Base-by-base conservation (phyloP, 2,113 vertebrate species). In the Epinephelus cyanopodus region DNA sequence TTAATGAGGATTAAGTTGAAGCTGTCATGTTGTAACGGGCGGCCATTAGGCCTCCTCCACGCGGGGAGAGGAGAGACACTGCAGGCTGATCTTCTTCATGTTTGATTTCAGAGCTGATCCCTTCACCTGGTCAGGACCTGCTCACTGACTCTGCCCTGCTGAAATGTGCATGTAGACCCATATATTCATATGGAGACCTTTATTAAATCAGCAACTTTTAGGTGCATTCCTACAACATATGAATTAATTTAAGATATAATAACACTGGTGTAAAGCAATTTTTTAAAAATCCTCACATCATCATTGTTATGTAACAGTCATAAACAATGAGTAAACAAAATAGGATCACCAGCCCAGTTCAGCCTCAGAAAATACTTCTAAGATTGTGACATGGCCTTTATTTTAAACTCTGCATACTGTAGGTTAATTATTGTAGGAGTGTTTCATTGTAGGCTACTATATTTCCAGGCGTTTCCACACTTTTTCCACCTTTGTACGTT, bases 1-100 rank as follows among this genome's bases (percentile, higher is more conserved):
- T 94, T 95, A 91, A 94, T 93, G 92, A 89, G 92, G 94, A 95
- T 95, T 93, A 95, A 94, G 92, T 93, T 94, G 93, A 94, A 79
- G 92, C 93, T 91, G 92, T 94, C 92, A 92, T 95, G 91, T 89
- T 87, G 85, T 76, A 83, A 54, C 75, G 67, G 90, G 91, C 93
- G 69, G 93, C 92, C 94, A 93, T 94, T 94, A 82, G 79, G 65
- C 77, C 76, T 79, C 0, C 79, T 86, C 76, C 77, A 81, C 79
- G 29, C 15, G 19, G 69, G 80, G 77, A 54, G 21, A 21, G n/a
- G 61, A 62, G 39, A 63, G 21, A 78, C 61, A 64, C 66, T 56
- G 56, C 4, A 60, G 48, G 15, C 33, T 37, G 25, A 39, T 72
- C 58, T 81, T 8, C 14, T 48, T 66, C 33, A 57, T n/a, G 18